Percentiles rank a stretch among this genome's conserved stretches.
phyloP scores from a whole-genome alignment of 2,113 vertebrate species.

The Crotalus viridis region DNA sequence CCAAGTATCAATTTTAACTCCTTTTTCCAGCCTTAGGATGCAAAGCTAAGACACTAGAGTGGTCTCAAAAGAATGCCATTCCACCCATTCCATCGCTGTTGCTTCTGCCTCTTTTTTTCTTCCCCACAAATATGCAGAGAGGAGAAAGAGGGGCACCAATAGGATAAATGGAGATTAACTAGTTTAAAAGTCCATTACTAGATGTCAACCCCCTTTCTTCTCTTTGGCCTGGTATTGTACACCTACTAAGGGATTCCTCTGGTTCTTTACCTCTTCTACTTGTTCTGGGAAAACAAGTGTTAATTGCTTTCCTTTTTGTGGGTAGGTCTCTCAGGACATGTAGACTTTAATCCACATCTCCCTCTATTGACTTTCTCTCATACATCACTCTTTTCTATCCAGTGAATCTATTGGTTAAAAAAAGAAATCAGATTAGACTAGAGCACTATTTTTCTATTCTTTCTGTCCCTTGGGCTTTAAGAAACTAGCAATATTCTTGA shows the following conservation, averaged over 20 bases:
- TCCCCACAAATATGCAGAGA: neutral
- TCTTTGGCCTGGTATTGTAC: neutral
- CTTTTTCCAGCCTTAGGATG: neutral
- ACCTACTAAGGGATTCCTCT: neutral
- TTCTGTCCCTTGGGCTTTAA: neutral
- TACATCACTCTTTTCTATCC: neutral
- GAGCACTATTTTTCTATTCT: neutral
- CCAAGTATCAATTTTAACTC: neutral
- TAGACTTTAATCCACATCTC: neutral
- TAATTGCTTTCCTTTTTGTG: neutral
- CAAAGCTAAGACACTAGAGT: neutral
- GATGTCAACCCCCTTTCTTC: neutral
- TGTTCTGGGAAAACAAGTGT: neutral
- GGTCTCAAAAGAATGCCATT: neutral
- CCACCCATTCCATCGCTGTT: neutral
- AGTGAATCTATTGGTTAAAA: neutral
- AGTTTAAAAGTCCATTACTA: neutral
- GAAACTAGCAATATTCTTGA: neutral
- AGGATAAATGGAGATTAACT: neutral
- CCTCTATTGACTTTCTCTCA: neutral
- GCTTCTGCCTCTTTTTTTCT: neutral
- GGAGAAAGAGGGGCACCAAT: neutral
- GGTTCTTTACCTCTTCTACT: neutral
- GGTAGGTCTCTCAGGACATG: neutral
- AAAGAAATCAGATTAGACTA: neutral